Base-by-base conservation (phyloP, 2,113 vertebrate genomes). In the Xiphophorus maculatus region DNA sequence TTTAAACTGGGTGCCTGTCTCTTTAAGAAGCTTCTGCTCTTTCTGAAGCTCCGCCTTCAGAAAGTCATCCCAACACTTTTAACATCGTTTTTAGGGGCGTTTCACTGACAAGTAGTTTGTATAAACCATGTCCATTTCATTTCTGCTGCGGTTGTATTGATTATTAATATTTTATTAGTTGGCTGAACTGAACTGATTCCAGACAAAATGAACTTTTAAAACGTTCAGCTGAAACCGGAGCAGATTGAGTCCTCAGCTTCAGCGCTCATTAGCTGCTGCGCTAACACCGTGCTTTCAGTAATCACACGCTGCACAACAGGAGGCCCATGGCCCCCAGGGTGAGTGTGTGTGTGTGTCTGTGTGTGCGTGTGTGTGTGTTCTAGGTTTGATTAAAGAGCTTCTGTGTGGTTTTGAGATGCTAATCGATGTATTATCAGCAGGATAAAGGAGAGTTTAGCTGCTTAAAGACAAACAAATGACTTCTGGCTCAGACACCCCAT, bases 381-480 rank as follows among this genome's bases (percentile, higher is more conserved):
- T 64, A 84, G 75, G 79, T 86, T 83, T 84, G 79, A 91, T 87
- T 88, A 86, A 91, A 89, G 88, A 79, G 83, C 81, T 72, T 79
- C 75, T 89, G 84, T 84, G 83, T 88, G 90, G 73, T 86, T 91
- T 91, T 91, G 44, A 91, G 80, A 92, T 92, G 91, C 85, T 92
- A 92, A 92, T 92, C 81, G 44, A 80, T 90, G 77, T 66, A 90
- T 90, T 90, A 92, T 90, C 89, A 90, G 81, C 74, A 69, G 89
- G 74, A 90, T 85, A 86, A 90, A 92, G 72, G 81, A 25, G 81
- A 91, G 84, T 92, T 92, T 90, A 90, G 89, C 89, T 88, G 88
- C 91, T 88, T 89, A 88, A 90, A 92, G 82, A 89, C 91, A 90
- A 90, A 91, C 89, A 92, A 90, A 90, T 88, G 89, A 90, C 91